These are phyloP conservation scores for Sebastes melanostomus DNA, from an alignment of 2,797 vertebrate genomes.

Conservation along the genomic window DNA sequence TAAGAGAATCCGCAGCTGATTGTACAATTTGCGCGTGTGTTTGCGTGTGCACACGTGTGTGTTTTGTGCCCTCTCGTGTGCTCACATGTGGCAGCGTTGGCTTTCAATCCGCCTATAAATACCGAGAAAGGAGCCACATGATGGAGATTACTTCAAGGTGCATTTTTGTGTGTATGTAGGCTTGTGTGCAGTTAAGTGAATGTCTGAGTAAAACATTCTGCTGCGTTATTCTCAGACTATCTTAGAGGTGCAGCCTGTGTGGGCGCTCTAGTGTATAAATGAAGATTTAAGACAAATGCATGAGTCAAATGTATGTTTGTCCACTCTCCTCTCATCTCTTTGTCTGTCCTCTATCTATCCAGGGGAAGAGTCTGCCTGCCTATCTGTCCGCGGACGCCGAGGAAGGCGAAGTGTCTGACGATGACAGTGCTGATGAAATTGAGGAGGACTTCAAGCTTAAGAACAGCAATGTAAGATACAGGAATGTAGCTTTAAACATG, in stretches of 20 bases:
- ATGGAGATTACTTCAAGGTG: neutral
- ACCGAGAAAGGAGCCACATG: slow-evolving; percentile 7
- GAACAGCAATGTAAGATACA: slow-evolving; percentile 87
- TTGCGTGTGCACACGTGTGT: slow-evolving; percentile 20
- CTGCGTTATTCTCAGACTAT: slow-evolving; percentile 9
- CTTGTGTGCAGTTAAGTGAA: neutral
- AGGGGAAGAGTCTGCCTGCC: slow-evolving; percentile 94
- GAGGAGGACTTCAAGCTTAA: slow-evolving; percentile 98
- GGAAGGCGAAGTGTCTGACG: slow-evolving; percentile 97
- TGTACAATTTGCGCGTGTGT: slow-evolving; percentile 20
- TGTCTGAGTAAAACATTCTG: slow-evolving; percentile 11
- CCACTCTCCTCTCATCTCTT: neutral
- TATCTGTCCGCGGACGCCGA: slow-evolving; percentile 93
- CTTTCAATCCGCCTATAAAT: slow-evolving; percentile 23
- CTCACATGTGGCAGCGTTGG: slow-evolving; percentile 5
- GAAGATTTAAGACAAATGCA: neutral
- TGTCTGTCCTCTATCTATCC: slow-evolving; percentile 24
- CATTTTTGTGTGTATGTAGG: neutral
- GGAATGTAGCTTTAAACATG: neutral
- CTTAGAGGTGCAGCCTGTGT: slow-evolving; percentile 20
- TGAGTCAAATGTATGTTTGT: neutral
- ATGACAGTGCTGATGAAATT: slow-evolving; percentile 98
- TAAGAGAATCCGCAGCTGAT: slow-evolving; percentile 41
- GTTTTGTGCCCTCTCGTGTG: slow-evolving; percentile 7
- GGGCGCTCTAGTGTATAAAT: neutral